Conservation (phyloP, 1,140 invertebrate species). For the Ceratitis capitata region DNA sequence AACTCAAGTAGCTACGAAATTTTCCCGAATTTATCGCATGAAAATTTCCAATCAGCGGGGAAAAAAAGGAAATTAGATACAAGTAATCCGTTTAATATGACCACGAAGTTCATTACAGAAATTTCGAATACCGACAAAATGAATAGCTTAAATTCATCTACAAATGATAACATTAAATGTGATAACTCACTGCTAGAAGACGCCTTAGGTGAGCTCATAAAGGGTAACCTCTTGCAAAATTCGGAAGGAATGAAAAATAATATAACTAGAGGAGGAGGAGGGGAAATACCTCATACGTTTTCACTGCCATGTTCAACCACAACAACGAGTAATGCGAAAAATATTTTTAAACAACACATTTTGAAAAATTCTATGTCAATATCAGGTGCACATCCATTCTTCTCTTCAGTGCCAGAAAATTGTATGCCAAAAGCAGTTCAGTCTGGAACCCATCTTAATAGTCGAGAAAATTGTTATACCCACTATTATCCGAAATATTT, state of each 20-base stretch:
- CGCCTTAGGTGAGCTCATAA: constrained; percentile 60
- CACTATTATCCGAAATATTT: constrained; percentile 56
- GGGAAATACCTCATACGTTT: too few relatives aligned
- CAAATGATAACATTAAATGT: neutral
- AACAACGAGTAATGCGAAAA: neutral
- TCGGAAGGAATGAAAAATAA: constrained; percentile 50
- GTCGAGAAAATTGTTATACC: too few relatives aligned
- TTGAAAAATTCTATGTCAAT: too few relatives aligned
- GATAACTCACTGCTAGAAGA: neutral
- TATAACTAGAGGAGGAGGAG: too few relatives aligned
- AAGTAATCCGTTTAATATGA: neutral
- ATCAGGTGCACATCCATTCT: too few relatives aligned
- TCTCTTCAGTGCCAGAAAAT: constrained; percentile 67
- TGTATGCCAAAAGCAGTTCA: neutral
- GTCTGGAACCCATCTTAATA: too few relatives aligned
- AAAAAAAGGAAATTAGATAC: constrained; percentile 48
- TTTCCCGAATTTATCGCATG: constrained; percentile 64
- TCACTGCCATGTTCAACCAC: too few relatives aligned
- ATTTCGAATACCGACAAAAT: neutral
- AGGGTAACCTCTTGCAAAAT: constrained; percentile 53
- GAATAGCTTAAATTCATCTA: neutral
- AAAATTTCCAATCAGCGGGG: constrained; percentile 57
- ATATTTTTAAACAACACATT: neutral
- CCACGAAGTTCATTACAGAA: constrained; percentile 38
- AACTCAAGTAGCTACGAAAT: constrained; percentile 62